phyloP scores from a whole-genome alignment of 2,888 invertebrate species.

The Hypercompe scribonia region DNA sequence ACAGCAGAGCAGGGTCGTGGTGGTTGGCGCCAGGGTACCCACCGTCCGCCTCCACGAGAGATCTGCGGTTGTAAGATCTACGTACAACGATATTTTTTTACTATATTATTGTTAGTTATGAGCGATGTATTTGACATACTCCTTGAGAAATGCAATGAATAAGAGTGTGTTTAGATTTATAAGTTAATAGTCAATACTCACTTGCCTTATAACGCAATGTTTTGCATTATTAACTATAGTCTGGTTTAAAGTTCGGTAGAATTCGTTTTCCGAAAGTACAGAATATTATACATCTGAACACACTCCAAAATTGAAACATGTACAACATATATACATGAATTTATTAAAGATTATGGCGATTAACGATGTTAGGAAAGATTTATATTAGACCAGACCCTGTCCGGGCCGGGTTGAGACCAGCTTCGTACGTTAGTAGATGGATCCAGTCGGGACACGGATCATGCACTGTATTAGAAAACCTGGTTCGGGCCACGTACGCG shows the following conservation, averaged over 20 bases:
- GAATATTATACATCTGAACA: neutral
- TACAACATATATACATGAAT: neutral
- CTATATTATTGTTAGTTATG: conserved; percentile 35
- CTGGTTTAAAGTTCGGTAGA: neutral
- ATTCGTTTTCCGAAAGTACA: neutral
- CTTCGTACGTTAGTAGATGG: no score
- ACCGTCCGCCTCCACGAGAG: conserved; percentile 86
- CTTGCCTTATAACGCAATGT: no score
- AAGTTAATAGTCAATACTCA: neutral
- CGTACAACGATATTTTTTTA: conserved; percentile 77
- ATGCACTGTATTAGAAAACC: no score
- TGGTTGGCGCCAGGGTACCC: conserved; percentile 87
- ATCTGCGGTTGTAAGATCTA: conserved; percentile 87
- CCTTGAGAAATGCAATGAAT: neutral
- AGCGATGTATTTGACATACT: neutral
- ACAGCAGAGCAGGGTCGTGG: conserved; percentile 89
- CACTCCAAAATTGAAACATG: neutral
- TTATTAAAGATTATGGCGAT: no score
- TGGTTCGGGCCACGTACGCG: no score
- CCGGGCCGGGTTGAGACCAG: no score
- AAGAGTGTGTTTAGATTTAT: neutral
- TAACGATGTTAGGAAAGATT: no score
- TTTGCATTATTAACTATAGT: no score
- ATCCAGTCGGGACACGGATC: no score
- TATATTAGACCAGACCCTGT: no score